phyloP scores from a whole-genome alignment of 2,797 vertebrate species.

The Pantherophis vulpinus region DNA sequence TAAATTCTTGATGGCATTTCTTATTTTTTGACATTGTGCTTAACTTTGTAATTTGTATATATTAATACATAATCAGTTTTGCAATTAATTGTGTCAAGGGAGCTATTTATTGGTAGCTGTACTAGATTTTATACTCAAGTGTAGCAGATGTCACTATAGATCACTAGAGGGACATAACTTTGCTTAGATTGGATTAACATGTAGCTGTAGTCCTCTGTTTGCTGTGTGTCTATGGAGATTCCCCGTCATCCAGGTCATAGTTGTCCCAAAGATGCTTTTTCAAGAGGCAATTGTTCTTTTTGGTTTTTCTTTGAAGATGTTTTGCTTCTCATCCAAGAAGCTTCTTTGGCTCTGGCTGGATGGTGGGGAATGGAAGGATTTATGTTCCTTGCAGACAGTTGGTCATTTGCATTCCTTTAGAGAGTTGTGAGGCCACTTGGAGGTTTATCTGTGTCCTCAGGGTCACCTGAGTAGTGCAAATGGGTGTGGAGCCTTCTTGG shows the following conservation, averaged over 20 bases:
- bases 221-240: background rate
- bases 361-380: background rate
- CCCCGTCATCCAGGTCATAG: background rate
- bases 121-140: constrained; percentile 53
- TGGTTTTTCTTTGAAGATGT: background rate
- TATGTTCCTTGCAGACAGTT: background rate
- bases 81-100: constrained; percentile 68
- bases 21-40: constrained; percentile 69
- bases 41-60: constrained; percentile 72
- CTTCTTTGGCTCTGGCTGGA: background rate
- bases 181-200: background rate
- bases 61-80: constrained; percentile 71
- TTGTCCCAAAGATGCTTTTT: background rate
- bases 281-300: background rate
- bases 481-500: background rate
- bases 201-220: background rate
- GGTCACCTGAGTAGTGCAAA: background rate
- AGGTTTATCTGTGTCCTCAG: background rate
- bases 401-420: background rate
- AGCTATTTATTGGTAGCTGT: constrained; percentile 65
- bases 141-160: constrained; percentile 27
- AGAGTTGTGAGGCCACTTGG: background rate
- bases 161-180: background rate
- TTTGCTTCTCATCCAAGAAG: background rate
- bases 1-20: constrained; percentile 69